Conservation (phyloP, 2,113 vertebrate species). For the Apodemus speciosus region DNA sequence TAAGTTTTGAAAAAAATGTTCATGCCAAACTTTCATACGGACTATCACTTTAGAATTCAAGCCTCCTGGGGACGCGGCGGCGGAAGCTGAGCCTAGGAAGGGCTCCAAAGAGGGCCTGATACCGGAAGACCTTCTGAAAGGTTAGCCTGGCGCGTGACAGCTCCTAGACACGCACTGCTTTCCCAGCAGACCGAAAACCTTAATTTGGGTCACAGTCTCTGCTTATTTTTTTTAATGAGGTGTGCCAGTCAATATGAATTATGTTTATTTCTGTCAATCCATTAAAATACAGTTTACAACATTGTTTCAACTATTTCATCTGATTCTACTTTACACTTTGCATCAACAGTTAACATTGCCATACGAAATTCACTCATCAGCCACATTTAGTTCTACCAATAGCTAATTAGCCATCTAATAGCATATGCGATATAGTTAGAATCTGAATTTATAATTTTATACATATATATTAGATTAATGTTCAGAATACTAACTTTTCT, state of each 20-base stretch:
- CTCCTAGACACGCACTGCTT: background rate
- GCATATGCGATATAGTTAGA: conserved; percentile 8
- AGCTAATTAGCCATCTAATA: conserved; percentile 4
- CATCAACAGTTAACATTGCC: conserved; percentile 14
- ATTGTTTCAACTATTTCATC: conserved; percentile 35
- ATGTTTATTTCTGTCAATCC: background rate
- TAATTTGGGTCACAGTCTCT: background rate
- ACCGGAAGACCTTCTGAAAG: conserved; percentile 47
- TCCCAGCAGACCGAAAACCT: background rate
- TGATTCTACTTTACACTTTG: conserved; percentile 39
- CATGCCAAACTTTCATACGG: conserved; percentile 28
- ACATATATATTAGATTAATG: background rate
- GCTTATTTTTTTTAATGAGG: background rate
- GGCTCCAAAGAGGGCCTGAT: background rate
- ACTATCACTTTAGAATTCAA: conserved; percentile 48
- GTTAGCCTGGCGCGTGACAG: conserved; percentile 38
- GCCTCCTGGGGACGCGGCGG: background rate
- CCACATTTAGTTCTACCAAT: conserved; percentile 16
- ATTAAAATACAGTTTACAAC: conserved; percentile 7
- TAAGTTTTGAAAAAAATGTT: conserved; percentile 2
- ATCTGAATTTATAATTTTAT: conserved; percentile 30
- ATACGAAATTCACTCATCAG: conserved; percentile 40
- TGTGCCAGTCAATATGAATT: background rate
- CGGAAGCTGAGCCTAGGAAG: background rate
- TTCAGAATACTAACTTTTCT: conserved; percentile 33